Evolutionary conservation across 2,113 vertebrate genomes (phyloP), one percentile per base, ranked within the genome.

Genomic region (Podilymbus podiceps): DNA sequence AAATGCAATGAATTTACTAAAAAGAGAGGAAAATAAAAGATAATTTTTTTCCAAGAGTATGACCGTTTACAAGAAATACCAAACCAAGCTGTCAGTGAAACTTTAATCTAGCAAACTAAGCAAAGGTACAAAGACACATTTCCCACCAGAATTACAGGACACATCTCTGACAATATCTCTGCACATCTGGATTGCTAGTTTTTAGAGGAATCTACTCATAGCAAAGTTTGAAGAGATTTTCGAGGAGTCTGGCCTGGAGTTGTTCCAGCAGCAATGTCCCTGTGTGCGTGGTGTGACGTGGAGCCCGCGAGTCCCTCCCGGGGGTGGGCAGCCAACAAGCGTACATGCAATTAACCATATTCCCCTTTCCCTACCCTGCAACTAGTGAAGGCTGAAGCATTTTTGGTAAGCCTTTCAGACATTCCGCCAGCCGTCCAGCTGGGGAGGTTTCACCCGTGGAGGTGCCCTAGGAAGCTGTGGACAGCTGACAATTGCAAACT

Each of bases 261-360:
- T 1, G 0, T 56, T 67, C 28, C 12, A 25, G 46, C 20, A 46
- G 16, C 42, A 16, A 1, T 21, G 7, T 35, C 16, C 15, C 31
- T 0, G 0, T 25, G 62, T 59, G 25, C 0, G 0, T 8, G 0
- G 1, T 11, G 14, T 0, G 1, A 4, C 1, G 0, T 3, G 15
- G 40, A n/a, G 33, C 8, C 23, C 24, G 23, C 1, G 1, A 22
- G 7, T 15, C 11, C 27, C 21, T 72, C 27, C 22, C 49, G 2
- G 12, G 30, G 20, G 3, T 3, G 7, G 10, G 42, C 27, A 59
- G 31, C 27, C 52, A 46, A 15, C 0, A 0, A 42, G 5, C 0
- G 1, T 13, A 11, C 3, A 2, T 14, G 22, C 5, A 12, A 10
- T 44, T 68, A 47, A 25, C 7, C 7, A 33, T 20, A 69, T 62